Conservation (phyloP, 2,888 invertebrate species). For the Cantharis lateralis region DNA sequence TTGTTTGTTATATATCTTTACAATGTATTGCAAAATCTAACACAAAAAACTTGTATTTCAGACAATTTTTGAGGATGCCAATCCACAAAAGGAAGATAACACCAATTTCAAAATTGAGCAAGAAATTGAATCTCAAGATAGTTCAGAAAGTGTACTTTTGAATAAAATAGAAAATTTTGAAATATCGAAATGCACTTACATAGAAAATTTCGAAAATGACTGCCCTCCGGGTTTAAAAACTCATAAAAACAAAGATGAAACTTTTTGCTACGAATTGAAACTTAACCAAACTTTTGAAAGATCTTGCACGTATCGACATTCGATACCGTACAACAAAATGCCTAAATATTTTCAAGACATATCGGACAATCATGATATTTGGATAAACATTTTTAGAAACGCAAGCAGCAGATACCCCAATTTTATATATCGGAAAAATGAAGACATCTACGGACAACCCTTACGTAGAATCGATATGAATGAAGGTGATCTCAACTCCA, state of each 20-base stretch:
- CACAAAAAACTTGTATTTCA: too few species aligned
- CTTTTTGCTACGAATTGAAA: conserved; percentile 1
- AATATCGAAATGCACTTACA: not conserved
- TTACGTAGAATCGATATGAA: not conserved
- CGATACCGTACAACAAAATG: not conserved
- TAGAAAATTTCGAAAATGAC: too few species aligned
- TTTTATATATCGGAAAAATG: conserved; percentile 14
- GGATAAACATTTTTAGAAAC: conserved; percentile 15
- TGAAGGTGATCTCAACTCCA: not conserved
- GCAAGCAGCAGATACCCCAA: not conserved
- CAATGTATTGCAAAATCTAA: too few species aligned
- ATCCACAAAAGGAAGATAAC: not conserved
- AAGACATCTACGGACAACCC: not conserved
- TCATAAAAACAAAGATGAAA: not conserved
- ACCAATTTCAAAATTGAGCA: too few species aligned
- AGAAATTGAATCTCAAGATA: not conserved
- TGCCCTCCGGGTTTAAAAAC: not conserved
- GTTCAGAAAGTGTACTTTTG: not conserved
- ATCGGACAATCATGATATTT: not conserved
- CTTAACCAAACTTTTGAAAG: not conserved
- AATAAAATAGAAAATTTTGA: not conserved
- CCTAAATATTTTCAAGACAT: not conserved
- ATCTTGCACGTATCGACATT: not conserved
- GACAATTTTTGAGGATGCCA: not conserved
- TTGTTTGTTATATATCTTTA: too few species aligned